phyloP scores from a whole-genome alignment of 1,140 invertebrate species.

The Conopomorpha cramerella region DNA sequence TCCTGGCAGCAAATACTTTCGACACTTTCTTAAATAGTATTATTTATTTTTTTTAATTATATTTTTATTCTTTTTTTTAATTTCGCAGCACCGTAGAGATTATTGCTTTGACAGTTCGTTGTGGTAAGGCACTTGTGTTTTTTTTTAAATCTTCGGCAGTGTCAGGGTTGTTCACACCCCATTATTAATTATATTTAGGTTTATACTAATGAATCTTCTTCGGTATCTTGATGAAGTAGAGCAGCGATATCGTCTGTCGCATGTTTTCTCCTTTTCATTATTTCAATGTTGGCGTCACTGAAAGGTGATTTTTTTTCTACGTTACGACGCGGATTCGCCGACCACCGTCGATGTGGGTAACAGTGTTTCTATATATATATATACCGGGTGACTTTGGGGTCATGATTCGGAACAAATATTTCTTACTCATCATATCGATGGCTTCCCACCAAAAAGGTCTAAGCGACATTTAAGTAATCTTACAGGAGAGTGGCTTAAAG shows the following conservation, averaged over 20 bases:
- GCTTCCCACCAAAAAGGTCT: no score
- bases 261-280: slow-evolving; percentile 51
- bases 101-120: slow-evolving; percentile 23
- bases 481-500: no score
- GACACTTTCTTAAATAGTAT: no score
- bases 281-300: slow-evolving; percentile 9
- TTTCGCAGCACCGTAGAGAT: slow-evolving; percentile 37
- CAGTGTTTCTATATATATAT: no score
- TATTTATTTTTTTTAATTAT: slow-evolving; percentile 32
- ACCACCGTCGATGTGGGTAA: no score
- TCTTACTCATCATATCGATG: no score
- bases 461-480: no score
- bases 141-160: slow-evolving; percentile 20
- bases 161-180: slow-evolving; percentile 7
- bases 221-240: slow-evolving; percentile 50
- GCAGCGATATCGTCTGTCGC: slow-evolving; percentile 36
- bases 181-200: slow-evolving; percentile 18
- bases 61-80: slow-evolving; percentile 28
- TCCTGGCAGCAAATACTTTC: slow-evolving; percentile 17
- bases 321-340: no score
- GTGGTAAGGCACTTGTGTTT: slow-evolving; percentile 38
- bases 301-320: no score
- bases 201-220: slow-evolving; percentile 40
- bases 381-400: no score
- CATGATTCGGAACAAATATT: no score